phyloP scores from a whole-genome alignment of 2,113 vertebrate genomes.

The Boulengeromyrus knoepffleri region DNA sequence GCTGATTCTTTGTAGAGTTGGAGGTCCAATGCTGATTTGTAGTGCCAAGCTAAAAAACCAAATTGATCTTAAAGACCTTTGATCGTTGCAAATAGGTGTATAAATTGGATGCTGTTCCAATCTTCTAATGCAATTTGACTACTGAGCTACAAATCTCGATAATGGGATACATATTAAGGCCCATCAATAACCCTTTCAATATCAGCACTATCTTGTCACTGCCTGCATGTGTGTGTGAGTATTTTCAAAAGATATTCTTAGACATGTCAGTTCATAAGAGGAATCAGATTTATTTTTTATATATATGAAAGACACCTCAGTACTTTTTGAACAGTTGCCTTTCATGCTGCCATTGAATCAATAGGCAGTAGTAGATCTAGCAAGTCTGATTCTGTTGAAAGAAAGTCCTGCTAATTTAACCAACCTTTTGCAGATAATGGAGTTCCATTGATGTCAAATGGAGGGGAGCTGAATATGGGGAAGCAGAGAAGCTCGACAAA shows the following conservation, averaged over 20 bases:
- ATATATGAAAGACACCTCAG: background rate
- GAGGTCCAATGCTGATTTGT: background rate
- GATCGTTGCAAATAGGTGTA: conserved; percentile 5
- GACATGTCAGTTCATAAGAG: background rate
- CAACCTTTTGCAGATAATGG: conserved; percentile 53
- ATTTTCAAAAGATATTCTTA: background rate
- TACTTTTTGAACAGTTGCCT: background rate
- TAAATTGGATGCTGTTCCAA: background rate
- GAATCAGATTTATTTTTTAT: background rate
- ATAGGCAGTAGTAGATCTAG: background rate
- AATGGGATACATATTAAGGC: background rate
- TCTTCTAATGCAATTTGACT: background rate
- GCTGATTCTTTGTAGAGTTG: background rate
- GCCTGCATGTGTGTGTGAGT: background rate
- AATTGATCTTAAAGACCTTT: background rate
- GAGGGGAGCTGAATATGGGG: conserved; percentile 43
- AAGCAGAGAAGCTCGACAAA: conserved; percentile 45
- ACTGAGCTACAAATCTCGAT: conserved; percentile 6
- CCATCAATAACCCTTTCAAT: background rate
- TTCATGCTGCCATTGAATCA: background rate
- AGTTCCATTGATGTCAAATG: conserved; percentile 55
- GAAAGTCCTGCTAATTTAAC: conserved; percentile 51
- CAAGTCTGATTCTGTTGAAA: conserved; percentile 44
- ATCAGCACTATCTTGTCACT: background rate
- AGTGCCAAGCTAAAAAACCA: background rate